Evolutionary conservation across 2,113 vertebrate genomes (phyloP).

Genomic region (Notiomystis cincta): DNA sequence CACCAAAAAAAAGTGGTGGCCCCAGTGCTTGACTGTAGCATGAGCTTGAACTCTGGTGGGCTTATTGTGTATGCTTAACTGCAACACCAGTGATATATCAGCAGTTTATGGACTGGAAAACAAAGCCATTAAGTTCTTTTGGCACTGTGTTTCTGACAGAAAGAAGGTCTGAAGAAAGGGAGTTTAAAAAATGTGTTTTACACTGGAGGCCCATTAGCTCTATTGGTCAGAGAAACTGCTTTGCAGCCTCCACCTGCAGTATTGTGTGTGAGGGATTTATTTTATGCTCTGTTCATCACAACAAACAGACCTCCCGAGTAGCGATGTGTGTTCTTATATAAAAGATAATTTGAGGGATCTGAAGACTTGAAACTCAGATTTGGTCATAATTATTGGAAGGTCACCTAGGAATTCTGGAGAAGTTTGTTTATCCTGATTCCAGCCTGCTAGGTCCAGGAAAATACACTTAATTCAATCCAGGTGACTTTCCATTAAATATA

Average conservation of each 20-base stretch:
- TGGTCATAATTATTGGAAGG: conserved; percentile 73
- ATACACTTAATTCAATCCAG: conserved; percentile 81
- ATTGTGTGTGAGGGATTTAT: conserved; percentile 71
- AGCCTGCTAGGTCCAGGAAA: conserved; percentile 75
- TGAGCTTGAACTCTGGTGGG: conserved; percentile 8
- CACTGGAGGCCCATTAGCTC: conserved; percentile 68
- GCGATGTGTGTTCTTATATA: conserved; percentile 70
- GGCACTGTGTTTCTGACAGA: conserved; percentile 54
- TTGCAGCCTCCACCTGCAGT: conserved; percentile 74
- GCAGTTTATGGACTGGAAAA: conserved; percentile 57
- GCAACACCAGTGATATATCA: conserved; percentile 35
- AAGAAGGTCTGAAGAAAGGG: conserved; percentile 57
- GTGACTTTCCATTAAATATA: conserved; percentile 74
- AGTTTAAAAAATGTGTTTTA: conserved; percentile 64
- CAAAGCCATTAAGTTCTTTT: conserved; percentile 65
- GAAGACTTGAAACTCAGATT: conserved; percentile 71
- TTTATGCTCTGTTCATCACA: conserved; percentile 71
- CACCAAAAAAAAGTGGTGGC: background rate
- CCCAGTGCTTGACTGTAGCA: background rate
- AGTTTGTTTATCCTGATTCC: conserved; percentile 74
- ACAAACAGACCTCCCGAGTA: conserved; percentile 81
- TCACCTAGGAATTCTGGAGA: conserved; percentile 75
- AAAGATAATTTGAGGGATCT: conserved; percentile 70
- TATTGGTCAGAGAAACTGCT: conserved; percentile 51
- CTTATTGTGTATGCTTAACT: conserved; percentile 34